Evolutionary conservation across 2,797 vertebrate species (phyloP).

Genomic region (Sebastes nivosus): DNA sequence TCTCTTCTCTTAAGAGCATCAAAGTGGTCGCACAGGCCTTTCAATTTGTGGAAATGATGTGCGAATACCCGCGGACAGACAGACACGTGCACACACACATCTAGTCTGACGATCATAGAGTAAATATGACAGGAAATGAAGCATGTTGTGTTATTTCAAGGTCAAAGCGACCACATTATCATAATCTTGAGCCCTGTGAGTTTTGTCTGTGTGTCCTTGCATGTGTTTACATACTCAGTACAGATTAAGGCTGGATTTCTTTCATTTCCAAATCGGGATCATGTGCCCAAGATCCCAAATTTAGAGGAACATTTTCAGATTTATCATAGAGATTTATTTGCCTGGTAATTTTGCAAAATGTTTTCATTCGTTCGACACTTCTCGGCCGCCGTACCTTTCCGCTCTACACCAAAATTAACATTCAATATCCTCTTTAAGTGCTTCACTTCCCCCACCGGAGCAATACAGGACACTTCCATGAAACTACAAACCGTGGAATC

Average conservation of each 20-base stretch:
- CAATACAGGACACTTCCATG: no score
- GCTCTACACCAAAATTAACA: background rate
- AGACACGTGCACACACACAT: background rate
- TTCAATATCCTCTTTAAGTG: background rate
- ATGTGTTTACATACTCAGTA: background rate
- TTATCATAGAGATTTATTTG: background rate
- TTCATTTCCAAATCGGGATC: background rate
- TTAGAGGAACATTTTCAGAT: background rate
- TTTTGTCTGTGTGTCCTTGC: background rate
- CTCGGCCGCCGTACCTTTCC: background rate
- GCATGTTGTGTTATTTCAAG: constrained; percentile 11
- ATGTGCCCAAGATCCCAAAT: background rate
- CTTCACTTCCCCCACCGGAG: background rate
- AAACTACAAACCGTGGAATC: background rate
- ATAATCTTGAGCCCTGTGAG: background rate
- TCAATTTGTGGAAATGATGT: background rate
- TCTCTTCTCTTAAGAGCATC: constrained; percentile 1
- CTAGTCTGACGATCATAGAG: background rate
- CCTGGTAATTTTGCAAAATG: background rate
- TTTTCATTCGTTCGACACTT: background rate
- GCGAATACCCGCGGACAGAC: background rate
- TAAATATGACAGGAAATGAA: constrained; percentile 15
- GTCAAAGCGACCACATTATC: constrained; percentile 15
- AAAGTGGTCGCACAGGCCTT: background rate
- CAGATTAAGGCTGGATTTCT: background rate